Evolutionary conservation across 2,888 invertebrate species (phyloP).

Genomic region (Corbicula japonica): DNA sequence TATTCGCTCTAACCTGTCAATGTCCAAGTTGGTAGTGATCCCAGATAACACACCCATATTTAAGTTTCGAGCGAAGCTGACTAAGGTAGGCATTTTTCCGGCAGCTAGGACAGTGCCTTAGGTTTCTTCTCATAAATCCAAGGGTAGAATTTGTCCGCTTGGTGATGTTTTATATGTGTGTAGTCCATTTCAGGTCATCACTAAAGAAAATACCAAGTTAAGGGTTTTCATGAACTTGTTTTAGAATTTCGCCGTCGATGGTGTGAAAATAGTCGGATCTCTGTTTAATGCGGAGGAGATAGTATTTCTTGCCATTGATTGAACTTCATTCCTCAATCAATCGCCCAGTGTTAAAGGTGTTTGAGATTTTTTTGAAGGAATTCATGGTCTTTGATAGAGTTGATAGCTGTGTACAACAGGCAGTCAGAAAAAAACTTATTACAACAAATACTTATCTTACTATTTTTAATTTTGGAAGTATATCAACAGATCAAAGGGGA

Average conservation of each 20-base stretch:
- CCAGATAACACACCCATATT: conserved; percentile 10
- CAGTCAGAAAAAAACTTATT: no score
- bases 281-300: neutral
- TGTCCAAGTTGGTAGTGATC: conserved; percentile 13
- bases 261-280: conserved; percentile 20
- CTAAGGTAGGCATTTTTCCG: conserved; percentile 3
- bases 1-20: conserved; percentile 3
- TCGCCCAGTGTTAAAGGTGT: conserved; percentile 30
- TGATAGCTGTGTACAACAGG: conserved; percentile 1
- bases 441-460: no score
- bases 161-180: conserved; percentile 41
- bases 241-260: conserved; percentile 20
- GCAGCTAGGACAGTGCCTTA: conserved; percentile 37
- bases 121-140: conserved; percentile 44
- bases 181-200: conserved; percentile 38
- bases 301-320: conserved; percentile 44
- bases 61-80: neutral
- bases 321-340: conserved; percentile 38
- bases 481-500: no score
- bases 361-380: conserved; percentile 28
- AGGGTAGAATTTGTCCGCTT: conserved; percentile 42
- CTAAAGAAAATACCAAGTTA: conserved; percentile 11
- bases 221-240: conserved; percentile 32
- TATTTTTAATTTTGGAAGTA: no score
- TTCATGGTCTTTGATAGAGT: neutral